Percentiles rank a stretch among this genome's conserved stretches.
Evolutionary conservation across 1,140 invertebrate genomes (phyloP).

Genomic region (Probaryconus sp.): DNA sequence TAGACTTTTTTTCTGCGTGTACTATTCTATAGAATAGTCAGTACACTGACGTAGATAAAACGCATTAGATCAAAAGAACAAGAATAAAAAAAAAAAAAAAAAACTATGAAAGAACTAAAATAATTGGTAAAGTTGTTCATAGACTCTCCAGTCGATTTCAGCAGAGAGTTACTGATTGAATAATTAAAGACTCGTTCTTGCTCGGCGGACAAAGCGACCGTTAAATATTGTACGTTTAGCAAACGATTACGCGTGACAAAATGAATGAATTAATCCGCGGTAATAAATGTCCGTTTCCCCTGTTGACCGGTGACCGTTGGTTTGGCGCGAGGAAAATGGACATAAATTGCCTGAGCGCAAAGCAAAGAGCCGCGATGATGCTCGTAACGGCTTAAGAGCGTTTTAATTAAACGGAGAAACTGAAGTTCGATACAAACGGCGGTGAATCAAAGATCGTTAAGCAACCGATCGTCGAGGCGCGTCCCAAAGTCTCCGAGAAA

Average conservation of each 20-base stretch:
- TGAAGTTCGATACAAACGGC: neutral
- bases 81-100: too few species aligned
- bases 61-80: too few species aligned
- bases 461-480: constrained; percentile 4
- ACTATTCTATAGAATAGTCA: too few species aligned
- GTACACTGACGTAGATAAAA: too few species aligned
- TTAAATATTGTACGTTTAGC: too few species aligned
- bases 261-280: constrained; percentile 36
- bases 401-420: constrained; percentile 37
- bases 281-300: constrained; percentile 14
- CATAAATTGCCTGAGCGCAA: constrained; percentile 15
- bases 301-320: constrained; percentile 3
- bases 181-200: constrained; percentile 14
- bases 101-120: too few species aligned
- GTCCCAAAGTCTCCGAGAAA: constrained; percentile 3
- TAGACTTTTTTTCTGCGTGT: too few species aligned
- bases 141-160: too few species aligned
- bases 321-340: neutral
- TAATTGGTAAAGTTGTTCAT: too few species aligned
- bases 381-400: constrained; percentile 8
- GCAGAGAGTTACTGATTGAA: constrained; percentile 30
- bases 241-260: neutral
- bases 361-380: too few species aligned
- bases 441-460: constrained; percentile 3
- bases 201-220: neutral